Evolutionary conservation across 2,113 vertebrate genomes (phyloP), one percentile per base, ranked within the genome.

Genomic region (Pyxicephalus adspersus): DNA sequence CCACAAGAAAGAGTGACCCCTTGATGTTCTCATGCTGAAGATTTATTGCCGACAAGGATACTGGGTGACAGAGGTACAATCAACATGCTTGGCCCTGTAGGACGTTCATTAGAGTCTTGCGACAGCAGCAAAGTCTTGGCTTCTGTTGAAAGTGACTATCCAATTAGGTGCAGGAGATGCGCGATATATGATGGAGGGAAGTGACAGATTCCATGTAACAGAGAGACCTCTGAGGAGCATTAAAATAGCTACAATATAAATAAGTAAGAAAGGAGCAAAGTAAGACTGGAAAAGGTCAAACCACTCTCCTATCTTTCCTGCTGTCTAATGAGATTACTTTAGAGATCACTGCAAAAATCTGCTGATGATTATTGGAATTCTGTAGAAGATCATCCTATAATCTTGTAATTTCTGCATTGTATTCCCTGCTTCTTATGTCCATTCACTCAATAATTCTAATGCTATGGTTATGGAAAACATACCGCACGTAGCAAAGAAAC

Each of bases 71-170:
- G 26, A 71, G 18, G 8, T 29, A 55, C 25, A 55, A 54, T 71
- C 25, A 71, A 26, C 50, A 28, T 3, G 8, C 5, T 70, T 70
- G 67, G 23, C 67, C 67, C 50, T 70, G 25, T 52, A 4, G 67
- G 67, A 70, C 67, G 23, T 70, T 70, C 50, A 70, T 70, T 70
- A 70, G 45, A 52, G 66, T 34, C 18, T 8, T 65, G 18, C 29
- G n/a, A 65, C 18, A 34, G 64, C 8, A 65, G 64, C 64, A 65
- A 13, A 31, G 31, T 52, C 45, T 52, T 25, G 11, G 23, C 19
- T 17, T 52, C 6, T 52, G 45, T 45, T 70, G 50, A 34, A 52
- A 68, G 22, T 17, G 22, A 26, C 38, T 50, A 70, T 70, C 67
- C 67, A 70, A 70, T 70, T 70, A 70, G 0, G 23, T 26, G 16